These are phyloP conservation scores for Cheilosia scutellata DNA, from an alignment of 2,888 invertebrate species.

Conservation along the genomic window DNA sequence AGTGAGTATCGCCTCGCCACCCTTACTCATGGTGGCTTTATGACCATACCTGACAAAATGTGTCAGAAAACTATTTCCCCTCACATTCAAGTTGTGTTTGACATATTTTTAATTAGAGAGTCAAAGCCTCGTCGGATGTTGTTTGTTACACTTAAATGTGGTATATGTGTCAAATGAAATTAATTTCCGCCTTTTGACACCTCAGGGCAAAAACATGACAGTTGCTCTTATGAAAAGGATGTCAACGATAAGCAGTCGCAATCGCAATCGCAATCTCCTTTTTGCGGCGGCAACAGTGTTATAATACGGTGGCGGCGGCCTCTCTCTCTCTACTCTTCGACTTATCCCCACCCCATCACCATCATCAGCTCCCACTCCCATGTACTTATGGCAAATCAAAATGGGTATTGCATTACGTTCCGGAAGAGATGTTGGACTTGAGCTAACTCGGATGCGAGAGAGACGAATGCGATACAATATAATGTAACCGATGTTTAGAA, in stretches of 20 bases:
- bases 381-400: conserved; percentile 69
- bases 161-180: conserved; percentile 74
- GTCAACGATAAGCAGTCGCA: conserved; percentile 71
- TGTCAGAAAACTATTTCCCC: conserved; percentile 63
- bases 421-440: conserved; percentile 66
- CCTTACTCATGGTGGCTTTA: not conserved
- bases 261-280: conserved; percentile 71
- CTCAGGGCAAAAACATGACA: conserved; percentile 54
- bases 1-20: not conserved
- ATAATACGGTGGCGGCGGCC: conserved; percentile 16
- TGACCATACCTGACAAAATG: conserved; percentile 60
- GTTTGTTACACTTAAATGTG: conserved; percentile 72
- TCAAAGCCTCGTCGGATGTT: conserved; percentile 68
- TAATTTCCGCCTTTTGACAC: conserved; percentile 74
- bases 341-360: conserved; percentile 12
- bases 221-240: conserved; percentile 62
- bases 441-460: conserved; percentile 7
- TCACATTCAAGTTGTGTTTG: conserved; percentile 55
- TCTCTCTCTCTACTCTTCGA: not conserved
- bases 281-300: conserved; percentile 18
- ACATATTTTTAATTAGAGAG: conserved; percentile 73
- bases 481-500: conserved; percentile 52
- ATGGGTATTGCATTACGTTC: conserved; percentile 68
- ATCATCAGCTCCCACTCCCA: conserved; percentile 16
- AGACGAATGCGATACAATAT: conserved; percentile 35